These are phyloP conservation scores for Capitulum mitella DNA, from an alignment of 2,888 invertebrate species.

Conservation along the genomic window DNA sequence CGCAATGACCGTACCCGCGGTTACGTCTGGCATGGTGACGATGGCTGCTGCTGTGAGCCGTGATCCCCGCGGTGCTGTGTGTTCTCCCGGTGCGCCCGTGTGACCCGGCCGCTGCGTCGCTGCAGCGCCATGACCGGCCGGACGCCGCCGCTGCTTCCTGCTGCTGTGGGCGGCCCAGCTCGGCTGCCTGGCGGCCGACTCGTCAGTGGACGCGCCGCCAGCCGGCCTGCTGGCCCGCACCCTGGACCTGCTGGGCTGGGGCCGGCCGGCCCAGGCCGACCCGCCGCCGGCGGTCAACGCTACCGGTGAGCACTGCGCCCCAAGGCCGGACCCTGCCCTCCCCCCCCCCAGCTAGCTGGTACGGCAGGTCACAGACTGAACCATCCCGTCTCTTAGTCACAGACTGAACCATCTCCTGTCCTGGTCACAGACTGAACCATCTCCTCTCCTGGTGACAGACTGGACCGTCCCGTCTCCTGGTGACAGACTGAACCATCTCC, in stretches of 20 bases:
- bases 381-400: no score
- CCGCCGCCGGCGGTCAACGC: background rate
- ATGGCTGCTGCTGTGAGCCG: no score
- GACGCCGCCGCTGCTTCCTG: background rate
- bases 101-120: background rate
- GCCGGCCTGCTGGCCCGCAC: background rate
- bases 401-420: no score
- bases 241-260: background rate
- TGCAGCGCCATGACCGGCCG: background rate
- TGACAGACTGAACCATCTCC: no score
- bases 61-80: background rate
- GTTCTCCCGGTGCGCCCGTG: background rate
- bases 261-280: background rate
- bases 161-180: background rate
- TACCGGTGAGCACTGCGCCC: constrained; percentile 8
- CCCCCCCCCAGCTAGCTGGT: no score
- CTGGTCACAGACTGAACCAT: no score
- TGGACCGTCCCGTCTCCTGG: no score
- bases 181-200: background rate
- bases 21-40: no score
- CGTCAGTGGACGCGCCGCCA: background rate
- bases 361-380: no score
- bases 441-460: no score
- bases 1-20: no score
- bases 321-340: no score